These are phyloP conservation scores for Anas flavirostris DNA, from an alignment of 2,797 vertebrate species.

Conservation along the genomic window DNA sequence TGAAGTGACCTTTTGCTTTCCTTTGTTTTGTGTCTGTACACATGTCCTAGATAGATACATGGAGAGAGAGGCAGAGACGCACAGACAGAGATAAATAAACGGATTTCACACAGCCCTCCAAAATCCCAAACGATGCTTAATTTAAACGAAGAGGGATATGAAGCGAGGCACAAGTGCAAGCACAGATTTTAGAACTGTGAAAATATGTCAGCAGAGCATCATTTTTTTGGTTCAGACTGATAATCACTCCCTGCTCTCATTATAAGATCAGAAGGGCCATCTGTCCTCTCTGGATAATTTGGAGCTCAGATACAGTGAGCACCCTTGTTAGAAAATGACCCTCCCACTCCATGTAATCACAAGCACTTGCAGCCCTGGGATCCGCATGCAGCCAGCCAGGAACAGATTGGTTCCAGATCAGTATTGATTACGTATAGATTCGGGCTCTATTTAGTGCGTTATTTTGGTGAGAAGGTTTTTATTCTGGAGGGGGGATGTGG, in stretches of 20 bases:
- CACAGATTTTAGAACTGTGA: slow-evolving; percentile 73
- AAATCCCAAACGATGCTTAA: slow-evolving; percentile 57
- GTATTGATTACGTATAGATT: slow-evolving; percentile 35
- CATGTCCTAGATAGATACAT: slow-evolving; percentile 61
- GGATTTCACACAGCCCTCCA: slow-evolving; percentile 55
- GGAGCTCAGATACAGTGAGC: slow-evolving; percentile 66
- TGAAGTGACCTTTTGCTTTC: slow-evolving; percentile 68
- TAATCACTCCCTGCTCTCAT: slow-evolving; percentile 72
- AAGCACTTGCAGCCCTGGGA: slow-evolving; percentile 47
- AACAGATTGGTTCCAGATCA: slow-evolving; percentile 41
- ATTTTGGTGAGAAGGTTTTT: neutral
- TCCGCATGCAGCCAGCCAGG: neutral
- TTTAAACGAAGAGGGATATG: slow-evolving; percentile 54
- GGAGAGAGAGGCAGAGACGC: slow-evolving; percentile 22
- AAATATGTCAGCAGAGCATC: slow-evolving; percentile 74
- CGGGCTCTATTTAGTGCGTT: neutral
- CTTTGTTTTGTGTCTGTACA: slow-evolving; percentile 62
- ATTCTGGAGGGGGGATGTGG: neutral
- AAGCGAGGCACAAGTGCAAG: slow-evolving; percentile 62
- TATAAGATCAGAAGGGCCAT: slow-evolving; percentile 72
- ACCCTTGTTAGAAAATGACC: slow-evolving; percentile 68
- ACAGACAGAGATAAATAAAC: slow-evolving; percentile 37
- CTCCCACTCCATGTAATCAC: slow-evolving; percentile 54
- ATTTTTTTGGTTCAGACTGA: slow-evolving; percentile 71
- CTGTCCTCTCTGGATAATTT: slow-evolving; percentile 70